A percentile compares a stretch with the other conserved stretches of the same genome.
phyloP scores from a whole-genome alignment of 2,113 vertebrate species.

The Lutjanus erythropterus region DNA sequence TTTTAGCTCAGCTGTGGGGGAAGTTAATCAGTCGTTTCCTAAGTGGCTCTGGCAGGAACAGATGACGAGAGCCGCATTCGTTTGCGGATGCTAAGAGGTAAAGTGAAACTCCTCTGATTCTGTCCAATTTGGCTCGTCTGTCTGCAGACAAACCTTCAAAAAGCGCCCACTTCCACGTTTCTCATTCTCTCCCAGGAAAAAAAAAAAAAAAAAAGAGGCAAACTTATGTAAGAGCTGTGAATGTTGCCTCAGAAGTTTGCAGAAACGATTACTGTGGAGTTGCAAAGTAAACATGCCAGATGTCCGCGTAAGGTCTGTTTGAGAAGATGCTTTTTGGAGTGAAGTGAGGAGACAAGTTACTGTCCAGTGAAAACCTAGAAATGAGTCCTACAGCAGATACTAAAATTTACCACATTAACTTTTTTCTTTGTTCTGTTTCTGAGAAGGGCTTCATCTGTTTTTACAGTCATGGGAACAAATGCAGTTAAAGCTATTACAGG shows the following conservation, averaged over 20 bases:
- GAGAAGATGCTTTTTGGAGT: neutral
- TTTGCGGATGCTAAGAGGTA: conserved; percentile 35
- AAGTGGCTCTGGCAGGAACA: conserved; percentile 46
- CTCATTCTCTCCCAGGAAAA: neutral
- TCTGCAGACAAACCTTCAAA: conserved; percentile 49
- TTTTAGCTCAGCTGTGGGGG: conserved; percentile 42
- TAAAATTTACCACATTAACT: neutral
- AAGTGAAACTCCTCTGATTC: conserved; percentile 43
- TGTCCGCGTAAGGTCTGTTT: conserved; percentile 21
- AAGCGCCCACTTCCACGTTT: conserved; percentile 10
- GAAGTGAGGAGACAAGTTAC: neutral
- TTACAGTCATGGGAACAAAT: neutral
- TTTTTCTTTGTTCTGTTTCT: neutral
- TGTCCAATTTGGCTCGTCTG: conserved; percentile 54
- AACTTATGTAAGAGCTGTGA: conserved; percentile 29
- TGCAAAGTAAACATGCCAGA: conserved; percentile 46
- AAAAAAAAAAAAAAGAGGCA: neutral
- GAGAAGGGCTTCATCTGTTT: neutral
- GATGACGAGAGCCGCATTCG: conserved; percentile 42
- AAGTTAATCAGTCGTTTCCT: conserved; percentile 59
- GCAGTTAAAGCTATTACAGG: no score
- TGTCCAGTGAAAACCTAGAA: neutral
- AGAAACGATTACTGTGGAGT: conserved; percentile 14
- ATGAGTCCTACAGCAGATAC: neutral
- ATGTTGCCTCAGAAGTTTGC: conserved; percentile 37